Evolutionary conservation across 2,797 vertebrate genomes (phyloP).

Genomic region (Micrastur ruficollis): DNA sequence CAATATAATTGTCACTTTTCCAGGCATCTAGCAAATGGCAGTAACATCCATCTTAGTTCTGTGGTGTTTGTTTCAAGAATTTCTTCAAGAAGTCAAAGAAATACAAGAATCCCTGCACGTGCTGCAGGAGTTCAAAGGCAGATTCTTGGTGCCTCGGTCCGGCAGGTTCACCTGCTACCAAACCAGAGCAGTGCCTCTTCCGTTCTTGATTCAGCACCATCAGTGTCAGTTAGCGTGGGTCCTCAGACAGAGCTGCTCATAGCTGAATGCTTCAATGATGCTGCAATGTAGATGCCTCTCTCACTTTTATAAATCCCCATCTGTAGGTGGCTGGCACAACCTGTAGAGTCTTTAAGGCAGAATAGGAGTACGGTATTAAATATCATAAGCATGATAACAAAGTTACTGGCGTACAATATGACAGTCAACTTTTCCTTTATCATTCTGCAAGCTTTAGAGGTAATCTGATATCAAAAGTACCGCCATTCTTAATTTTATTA

Average conservation of each 20-base stretch:
- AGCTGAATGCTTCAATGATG: background rate
- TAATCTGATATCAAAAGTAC: background rate
- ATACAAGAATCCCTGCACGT: background rate
- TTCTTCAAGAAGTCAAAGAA: background rate
- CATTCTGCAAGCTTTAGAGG: background rate
- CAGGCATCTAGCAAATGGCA: background rate
- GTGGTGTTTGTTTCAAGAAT: background rate
- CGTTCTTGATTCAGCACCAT: background rate
- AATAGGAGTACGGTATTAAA: background rate
- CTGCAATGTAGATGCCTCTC: background rate
- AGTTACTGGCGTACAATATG: background rate
- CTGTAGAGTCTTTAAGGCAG: slow-evolving; percentile 84
- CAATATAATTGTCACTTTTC: background rate
- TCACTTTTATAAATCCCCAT: slow-evolving; percentile 85
- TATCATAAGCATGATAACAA: background rate
- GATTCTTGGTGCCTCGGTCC: background rate
- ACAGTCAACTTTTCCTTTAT: background rate
- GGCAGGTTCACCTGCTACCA: background rate
- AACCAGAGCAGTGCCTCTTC: background rate
- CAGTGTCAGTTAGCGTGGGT: background rate
- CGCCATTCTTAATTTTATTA: background rate
- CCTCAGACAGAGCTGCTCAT: background rate
- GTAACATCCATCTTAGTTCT: background rate
- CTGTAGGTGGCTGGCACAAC: slow-evolving; percentile 91
- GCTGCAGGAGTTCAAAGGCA: background rate